Evolutionary conservation across 2,888 invertebrate species (phyloP), one percentile per base, ranked within the genome.

Genomic region (Pegoplata infirma): DNA sequence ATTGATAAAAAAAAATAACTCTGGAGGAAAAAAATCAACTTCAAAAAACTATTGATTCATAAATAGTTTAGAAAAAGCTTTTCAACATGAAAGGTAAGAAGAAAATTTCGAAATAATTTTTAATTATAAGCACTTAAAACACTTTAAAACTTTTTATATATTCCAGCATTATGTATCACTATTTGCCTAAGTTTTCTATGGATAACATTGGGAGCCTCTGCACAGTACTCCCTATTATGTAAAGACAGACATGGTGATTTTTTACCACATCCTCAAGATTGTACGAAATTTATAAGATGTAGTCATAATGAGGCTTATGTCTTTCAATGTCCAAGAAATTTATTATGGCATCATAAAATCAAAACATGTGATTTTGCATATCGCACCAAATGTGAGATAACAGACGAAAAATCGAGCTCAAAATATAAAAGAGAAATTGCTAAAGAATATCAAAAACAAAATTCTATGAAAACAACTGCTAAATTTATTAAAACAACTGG

Each of bases 251-350:
- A 61, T 32, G 49, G 28, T 4, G 63, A 17, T 4, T 77, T 55
- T 63, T 44, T 86, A 10, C 81, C 82, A 0, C 80, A 85, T 83
- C 85, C 86, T 0, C 66, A 82, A n/a, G 76, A 86, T 59, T 86
- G 85, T 21, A 80, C 82, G 10, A 80, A 81, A 68, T 87, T 82
- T 49, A 84, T 86, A 32, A 81, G 83, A n/a, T 87, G 87, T 36
- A 76, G 72, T 49, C 76, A 80, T 7, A n/a, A 47, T 0, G 0
- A 2, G 0, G 83, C 83, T 0, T 82, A 55, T 53, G 71, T 82
- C 6, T 80, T 80, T n/a, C 64, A 69, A 12, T 87, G 87, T 72
- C 81, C 85, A 1, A 14, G 25, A 0, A 19, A 79, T 75, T 81
- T 84, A 1, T 77, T 67, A 53, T 86, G 86, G 84, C 67, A 85